Percentiles rank a stretch among this genome's conserved stretches.
These are phyloP conservation scores for Rhyacichthys aspro DNA, from an alignment of 2,797 vertebrate genomes.

Conservation along the genomic window DNA sequence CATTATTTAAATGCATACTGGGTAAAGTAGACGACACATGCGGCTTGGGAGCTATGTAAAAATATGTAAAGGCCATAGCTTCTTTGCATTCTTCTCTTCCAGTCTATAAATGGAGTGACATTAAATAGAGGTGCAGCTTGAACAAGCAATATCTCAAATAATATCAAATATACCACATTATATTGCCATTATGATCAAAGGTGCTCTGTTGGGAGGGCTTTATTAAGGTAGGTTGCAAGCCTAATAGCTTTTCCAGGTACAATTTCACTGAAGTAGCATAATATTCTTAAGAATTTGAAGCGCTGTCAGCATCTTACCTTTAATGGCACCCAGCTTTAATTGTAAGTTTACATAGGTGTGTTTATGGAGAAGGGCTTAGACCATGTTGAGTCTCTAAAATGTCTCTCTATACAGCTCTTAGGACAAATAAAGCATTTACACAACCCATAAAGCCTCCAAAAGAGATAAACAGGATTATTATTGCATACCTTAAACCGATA, in stretches of 20 bases:
- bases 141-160: not conserved
- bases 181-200: not conserved
- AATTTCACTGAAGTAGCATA: not conserved
- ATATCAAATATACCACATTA: conserved; percentile 4
- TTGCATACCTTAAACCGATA: conserved; percentile 11
- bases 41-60: too few species aligned
- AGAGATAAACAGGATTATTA: conserved; percentile 21
- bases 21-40: too few species aligned
- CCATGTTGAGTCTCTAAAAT: not conserved
- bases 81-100: too few species aligned
- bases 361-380: not conserved
- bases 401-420: conserved; percentile 2
- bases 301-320: not conserved
- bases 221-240: not conserved
- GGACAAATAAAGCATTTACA: conserved; percentile 20
- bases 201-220: too few species aligned
- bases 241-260: not conserved
- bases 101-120: too few species aligned
- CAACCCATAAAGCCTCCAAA: conserved; percentile 14
- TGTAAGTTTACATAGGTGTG: too few species aligned
- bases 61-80: too few species aligned
- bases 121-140: too few species aligned
- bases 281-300: not conserved
- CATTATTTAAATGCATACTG: too few species aligned
- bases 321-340: not conserved